Percentiles rank a stretch among this genome's conserved stretches.
These are phyloP conservation scores for Volucella inanis DNA, from an alignment of 2,888 invertebrate genomes.

Conservation along the genomic window DNA sequence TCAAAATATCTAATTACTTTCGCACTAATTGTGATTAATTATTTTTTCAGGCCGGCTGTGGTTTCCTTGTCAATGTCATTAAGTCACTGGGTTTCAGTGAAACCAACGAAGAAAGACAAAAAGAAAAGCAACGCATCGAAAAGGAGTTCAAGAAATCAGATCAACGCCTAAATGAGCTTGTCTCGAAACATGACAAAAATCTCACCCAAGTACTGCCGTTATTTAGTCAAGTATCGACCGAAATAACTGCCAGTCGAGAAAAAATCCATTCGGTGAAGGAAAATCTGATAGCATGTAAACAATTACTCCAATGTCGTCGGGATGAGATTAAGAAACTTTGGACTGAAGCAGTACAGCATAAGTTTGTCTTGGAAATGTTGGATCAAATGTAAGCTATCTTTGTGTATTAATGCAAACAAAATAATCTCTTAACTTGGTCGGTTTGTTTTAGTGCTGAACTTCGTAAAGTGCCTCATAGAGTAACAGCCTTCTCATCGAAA, in stretches of 20 bases:
- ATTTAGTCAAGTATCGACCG: slow-evolving; percentile 90
- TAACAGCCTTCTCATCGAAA: slow-evolving; percentile 86
- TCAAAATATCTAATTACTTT: slow-evolving; percentile 17
- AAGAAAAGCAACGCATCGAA: slow-evolving; percentile 96
- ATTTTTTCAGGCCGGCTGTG: slow-evolving; percentile 83
- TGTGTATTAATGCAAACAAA: neutral
- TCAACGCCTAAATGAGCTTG: slow-evolving; percentile 92
- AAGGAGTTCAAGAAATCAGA: slow-evolving; percentile 97
- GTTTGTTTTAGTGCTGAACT: slow-evolving; percentile 86
- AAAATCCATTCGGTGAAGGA: slow-evolving; percentile 91
- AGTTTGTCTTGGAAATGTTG: slow-evolving; percentile 93
- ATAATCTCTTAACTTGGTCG: slow-evolving; percentile 28
- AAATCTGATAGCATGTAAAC: slow-evolving; percentile 92
- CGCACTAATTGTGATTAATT: neutral
- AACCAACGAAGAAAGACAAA: slow-evolving; percentile 95
- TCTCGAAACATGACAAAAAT: slow-evolving; percentile 93
- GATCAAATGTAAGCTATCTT: slow-evolving; percentile 88
- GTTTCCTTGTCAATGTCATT: slow-evolving; percentile 96
- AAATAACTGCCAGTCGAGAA: slow-evolving; percentile 90
- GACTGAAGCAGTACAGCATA: slow-evolving; percentile 98
- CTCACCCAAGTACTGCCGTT: slow-evolving; percentile 88
- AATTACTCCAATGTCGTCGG: slow-evolving; percentile 92
- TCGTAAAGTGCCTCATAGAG: slow-evolving; percentile 88
- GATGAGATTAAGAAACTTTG: slow-evolving; percentile 97
- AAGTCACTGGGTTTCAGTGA: slow-evolving; percentile 96